phyloP scores from a whole-genome alignment of 2,888 invertebrate species.

The Scaptomyza polygonia region DNA sequence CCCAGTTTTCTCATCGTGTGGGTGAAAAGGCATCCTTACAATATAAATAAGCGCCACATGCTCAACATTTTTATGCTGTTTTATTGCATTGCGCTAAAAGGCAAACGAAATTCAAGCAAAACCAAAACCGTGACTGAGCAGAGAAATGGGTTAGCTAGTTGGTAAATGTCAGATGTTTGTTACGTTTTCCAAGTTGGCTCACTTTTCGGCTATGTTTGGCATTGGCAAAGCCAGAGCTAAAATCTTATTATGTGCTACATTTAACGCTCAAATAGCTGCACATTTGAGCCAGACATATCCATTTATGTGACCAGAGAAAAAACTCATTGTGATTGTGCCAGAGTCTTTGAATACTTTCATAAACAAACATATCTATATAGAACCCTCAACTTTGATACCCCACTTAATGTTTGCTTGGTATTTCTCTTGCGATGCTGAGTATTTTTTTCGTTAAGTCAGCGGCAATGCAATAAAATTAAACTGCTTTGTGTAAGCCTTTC shows the following conservation, averaged over 20 bases:
- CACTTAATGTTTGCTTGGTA: background rate
- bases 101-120: slow-evolving; percentile 38
- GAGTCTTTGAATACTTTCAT: slow-evolving; percentile 4
- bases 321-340: slow-evolving; percentile 32
- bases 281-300: slow-evolving; percentile 44
- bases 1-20: background rate
- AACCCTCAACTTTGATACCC: slow-evolving; percentile 2
- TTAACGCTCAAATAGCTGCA: slow-evolving; percentile 71
- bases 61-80: slow-evolving; percentile 77
- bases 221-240: slow-evolving; percentile 30
- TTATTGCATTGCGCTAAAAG: slow-evolving; percentile 72
- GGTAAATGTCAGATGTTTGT: slow-evolving; percentile 4
- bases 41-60: slow-evolving; percentile 75
- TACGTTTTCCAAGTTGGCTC: slow-evolving; percentile 6
- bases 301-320: slow-evolving; percentile 21
- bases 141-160: slow-evolving; percentile 4
- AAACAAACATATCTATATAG: slow-evolving; percentile 9
- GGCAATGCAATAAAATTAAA: slow-evolving; percentile 70
- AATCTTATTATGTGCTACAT: slow-evolving; percentile 77
- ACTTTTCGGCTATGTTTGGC: slow-evolving; percentile 7
- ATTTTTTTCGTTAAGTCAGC: slow-evolving; percentile 49
- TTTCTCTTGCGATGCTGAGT: slow-evolving; percentile 20
- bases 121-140: slow-evolving; percentile 39
- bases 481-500: slow-evolving; percentile 65
- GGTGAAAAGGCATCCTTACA: slow-evolving; percentile 6